Percentiles rank a stretch among this genome's conserved stretches.
Conservation (phyloP, 2,113 vertebrate species). For the Oxygymnocypris stewartii region DNA sequence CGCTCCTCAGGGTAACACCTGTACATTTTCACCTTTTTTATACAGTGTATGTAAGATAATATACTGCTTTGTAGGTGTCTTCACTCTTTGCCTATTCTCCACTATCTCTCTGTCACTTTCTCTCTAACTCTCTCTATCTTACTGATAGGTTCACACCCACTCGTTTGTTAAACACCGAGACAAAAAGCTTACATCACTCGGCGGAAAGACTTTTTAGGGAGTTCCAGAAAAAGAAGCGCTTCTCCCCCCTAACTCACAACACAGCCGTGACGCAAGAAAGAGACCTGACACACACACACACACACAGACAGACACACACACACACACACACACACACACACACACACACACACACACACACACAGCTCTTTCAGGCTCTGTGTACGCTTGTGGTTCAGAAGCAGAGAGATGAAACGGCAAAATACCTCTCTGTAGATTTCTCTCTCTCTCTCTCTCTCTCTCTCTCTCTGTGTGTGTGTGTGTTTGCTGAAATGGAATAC, state of each 20-base stretch:
- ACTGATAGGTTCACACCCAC: slow-evolving; percentile 63
- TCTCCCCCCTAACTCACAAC: slow-evolving; percentile 55
- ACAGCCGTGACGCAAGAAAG: slow-evolving; percentile 66
- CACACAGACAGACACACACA: no score
- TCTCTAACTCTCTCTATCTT: slow-evolving; percentile 39
- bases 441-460: no score
- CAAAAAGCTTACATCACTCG: slow-evolving; percentile 71
- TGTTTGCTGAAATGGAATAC: slow-evolving; percentile 60
- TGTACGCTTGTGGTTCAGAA: slow-evolving; percentile 20
- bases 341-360: no score
- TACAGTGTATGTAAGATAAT: neutral
- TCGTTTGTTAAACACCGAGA: slow-evolving; percentile 61
- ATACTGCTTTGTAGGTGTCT: neutral
- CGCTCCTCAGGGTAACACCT: neutral
- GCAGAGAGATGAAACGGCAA: slow-evolving; percentile 21
- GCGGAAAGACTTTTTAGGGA: slow-evolving; percentile 66
- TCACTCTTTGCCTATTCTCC: neutral
- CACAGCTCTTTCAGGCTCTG: neutral
- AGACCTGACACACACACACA: slow-evolving; percentile 17
- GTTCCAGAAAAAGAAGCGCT: slow-evolving; percentile 63
- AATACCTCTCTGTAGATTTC: slow-evolving; percentile 23
- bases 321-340: no score
- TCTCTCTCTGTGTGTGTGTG: neutral
- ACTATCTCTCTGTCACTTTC: slow-evolving; percentile 29
- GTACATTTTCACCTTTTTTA: neutral